These are phyloP conservation scores for Marasmarcha lunaedactyla DNA, from an alignment of 2,888 invertebrate genomes.

Conservation along the genomic window DNA sequence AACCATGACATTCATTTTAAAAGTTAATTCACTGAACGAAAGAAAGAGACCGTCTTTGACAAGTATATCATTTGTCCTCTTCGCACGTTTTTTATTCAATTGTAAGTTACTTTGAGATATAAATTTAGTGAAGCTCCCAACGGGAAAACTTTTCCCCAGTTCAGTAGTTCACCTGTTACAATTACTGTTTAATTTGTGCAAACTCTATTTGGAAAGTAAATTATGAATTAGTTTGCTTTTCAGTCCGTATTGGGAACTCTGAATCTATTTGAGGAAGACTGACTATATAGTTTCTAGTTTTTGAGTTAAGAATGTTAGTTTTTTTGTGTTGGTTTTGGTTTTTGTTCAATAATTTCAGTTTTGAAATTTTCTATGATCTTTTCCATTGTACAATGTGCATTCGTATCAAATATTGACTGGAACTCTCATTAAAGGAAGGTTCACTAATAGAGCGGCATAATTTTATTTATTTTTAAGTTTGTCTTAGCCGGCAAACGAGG, in stretches of 20 bases:
- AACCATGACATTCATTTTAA: constrained; percentile 10
- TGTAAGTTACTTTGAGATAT: too few relatives aligned
- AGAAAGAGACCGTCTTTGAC: not conserved
- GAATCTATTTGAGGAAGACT: not conserved
- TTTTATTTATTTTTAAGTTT: too few relatives aligned
- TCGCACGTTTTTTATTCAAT: not conserved
- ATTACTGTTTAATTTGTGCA: constrained; percentile 10
- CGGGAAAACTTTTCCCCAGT: constrained; percentile 29
- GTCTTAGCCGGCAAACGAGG: too few relatives aligned
- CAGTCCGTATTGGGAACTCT: not conserved
- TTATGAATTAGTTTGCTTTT: constrained; percentile 13
- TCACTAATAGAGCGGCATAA: too few relatives aligned
- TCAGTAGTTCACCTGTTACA: constrained; percentile 21
- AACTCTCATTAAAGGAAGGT: too few relatives aligned
- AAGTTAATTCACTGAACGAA: not conserved
- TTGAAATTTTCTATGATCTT: too few relatives aligned
- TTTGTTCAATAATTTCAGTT: too few relatives aligned
- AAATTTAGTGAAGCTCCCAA: too few relatives aligned
- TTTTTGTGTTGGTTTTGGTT: too few relatives aligned
- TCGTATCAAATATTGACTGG: too few relatives aligned
- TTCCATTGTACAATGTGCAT: too few relatives aligned
- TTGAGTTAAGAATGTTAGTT: too few relatives aligned
- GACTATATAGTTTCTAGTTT: not conserved
- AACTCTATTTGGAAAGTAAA: constrained; percentile 13
- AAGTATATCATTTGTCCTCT: not conserved